phyloP scores from a whole-genome alignment of 2,113 vertebrate species.

The Neotoma lepida region DNA sequence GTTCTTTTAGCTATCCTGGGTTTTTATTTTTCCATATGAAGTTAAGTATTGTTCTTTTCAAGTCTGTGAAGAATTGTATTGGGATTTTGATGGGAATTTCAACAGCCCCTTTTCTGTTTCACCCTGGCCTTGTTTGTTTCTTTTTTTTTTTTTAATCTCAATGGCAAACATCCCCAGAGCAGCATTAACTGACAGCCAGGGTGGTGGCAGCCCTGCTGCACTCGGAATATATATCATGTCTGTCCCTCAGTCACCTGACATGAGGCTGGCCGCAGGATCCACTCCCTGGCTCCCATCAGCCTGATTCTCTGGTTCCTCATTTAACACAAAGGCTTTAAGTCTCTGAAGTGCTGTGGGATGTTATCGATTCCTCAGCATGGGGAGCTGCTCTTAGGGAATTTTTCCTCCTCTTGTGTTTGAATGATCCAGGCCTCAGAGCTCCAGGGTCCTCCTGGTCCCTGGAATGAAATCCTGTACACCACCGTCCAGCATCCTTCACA shows the following conservation, averaged over 20 bases:
- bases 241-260: background rate
- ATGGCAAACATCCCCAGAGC: background rate
- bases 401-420: background rate
- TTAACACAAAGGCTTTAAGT: background rate
- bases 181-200: background rate
- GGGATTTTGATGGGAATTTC: too few species aligned
- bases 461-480: background rate
- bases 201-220: too few species aligned
- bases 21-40: too few species aligned
- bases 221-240: background rate
- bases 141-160: slow-evolving; percentile 28
- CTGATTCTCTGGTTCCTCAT: background rate
- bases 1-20: too few species aligned
- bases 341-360: background rate
- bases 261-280: background rate
- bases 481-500: background rate
- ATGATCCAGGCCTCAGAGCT: background rate
- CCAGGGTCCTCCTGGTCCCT: background rate
- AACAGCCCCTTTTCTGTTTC: background rate
- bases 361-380: background rate
- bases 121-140: background rate
- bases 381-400: background rate
- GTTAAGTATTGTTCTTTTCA: too few species aligned
- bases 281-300: background rate
- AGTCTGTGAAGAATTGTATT: too few species aligned